These are phyloP conservation scores for Aspidiotus destructor DNA, from an alignment of 2,888 invertebrate species.

Conservation along the genomic window DNA sequence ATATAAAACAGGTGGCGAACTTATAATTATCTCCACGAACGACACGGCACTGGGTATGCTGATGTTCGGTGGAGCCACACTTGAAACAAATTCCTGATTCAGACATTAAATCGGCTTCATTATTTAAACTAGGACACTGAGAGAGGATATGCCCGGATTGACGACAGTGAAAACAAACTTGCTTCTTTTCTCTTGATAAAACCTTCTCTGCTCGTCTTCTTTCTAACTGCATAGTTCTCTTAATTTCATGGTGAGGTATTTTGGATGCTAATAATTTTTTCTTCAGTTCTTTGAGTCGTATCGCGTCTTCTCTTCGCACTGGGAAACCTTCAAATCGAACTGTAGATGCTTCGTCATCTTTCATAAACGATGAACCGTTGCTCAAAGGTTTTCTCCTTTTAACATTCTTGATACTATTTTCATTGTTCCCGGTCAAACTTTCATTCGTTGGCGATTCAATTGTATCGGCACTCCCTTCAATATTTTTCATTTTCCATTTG, in stretches of 20 bases:
- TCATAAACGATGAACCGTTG: conserved; percentile 47
- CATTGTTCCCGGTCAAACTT: not conserved
- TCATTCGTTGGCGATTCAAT: not conserved
- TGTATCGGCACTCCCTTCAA: not conserved
- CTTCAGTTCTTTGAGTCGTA: conserved; percentile 52
- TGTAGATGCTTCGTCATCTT: conserved; percentile 56
- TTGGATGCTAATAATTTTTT: conserved; percentile 53
- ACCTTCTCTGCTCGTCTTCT: conserved; percentile 62
- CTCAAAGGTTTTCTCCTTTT: conserved; percentile 30
- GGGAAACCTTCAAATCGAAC: conserved; percentile 61
- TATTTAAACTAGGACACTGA: conserved; percentile 60
- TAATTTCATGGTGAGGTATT: conserved; percentile 57
- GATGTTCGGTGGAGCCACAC: conserved; percentile 82
- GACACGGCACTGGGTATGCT: conserved; percentile 62
- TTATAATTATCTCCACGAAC: conserved; percentile 57
- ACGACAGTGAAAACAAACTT: conserved; percentile 65
- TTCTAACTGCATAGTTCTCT: conserved; percentile 57
- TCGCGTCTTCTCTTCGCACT: conserved; percentile 60
- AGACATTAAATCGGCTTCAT: conserved; percentile 44
- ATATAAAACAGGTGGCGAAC: conserved; percentile 81
- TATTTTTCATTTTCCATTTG: not conserved
- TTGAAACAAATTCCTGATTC: conserved; percentile 71
- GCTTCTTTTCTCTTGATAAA: conserved; percentile 54
- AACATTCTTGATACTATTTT: conserved; percentile 15
- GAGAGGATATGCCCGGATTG: conserved; percentile 69